These are phyloP conservation scores for Drosophila baimaii DNA, from an alignment of 1,140 invertebrate species.

Conservation along the genomic window DNA sequence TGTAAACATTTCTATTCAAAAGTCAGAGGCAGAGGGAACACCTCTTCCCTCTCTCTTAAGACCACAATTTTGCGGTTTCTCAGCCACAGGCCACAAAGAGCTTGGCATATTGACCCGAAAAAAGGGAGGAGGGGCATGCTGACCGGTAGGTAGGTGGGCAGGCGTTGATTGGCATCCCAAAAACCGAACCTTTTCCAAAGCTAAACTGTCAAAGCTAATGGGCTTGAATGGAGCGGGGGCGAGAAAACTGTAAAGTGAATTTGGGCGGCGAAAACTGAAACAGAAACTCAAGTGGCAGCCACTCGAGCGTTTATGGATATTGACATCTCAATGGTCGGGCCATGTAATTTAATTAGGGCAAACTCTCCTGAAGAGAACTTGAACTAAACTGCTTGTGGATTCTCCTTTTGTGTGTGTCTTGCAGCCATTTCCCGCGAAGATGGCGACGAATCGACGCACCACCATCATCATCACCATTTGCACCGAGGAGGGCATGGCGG, in stretches of 20 bases:
- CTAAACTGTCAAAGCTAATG: slow-evolving; percentile 35
- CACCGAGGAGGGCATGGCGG: slow-evolving; percentile 79
- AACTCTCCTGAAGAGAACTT: slow-evolving; percentile 14
- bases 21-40: slow-evolving; percentile 10
- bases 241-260: slow-evolving; percentile 31
- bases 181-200: background rate
- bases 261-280: background rate
- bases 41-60: no score
- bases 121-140: slow-evolving; percentile 11
- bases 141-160: slow-evolving; percentile 26
- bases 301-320: slow-evolving; percentile 44
- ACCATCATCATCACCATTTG: slow-evolving; percentile 80
- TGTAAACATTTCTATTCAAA: slow-evolving; percentile 40
- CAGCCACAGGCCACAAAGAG: slow-evolving; percentile 47
- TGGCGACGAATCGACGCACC: slow-evolving; percentile 86
- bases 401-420: slow-evolving; percentile 68
- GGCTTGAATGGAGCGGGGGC: slow-evolving; percentile 4
- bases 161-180: slow-evolving; percentile 52
- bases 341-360: slow-evolving; percentile 38
- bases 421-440: slow-evolving; percentile 91
- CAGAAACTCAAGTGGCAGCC: slow-evolving; percentile 28
- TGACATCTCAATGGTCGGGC: slow-evolving; percentile 40
- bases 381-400: slow-evolving; percentile 37
- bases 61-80: slow-evolving; percentile 44
- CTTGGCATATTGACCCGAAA: slow-evolving; percentile 52